phyloP scores from a whole-genome alignment of 2,888 invertebrate species.

The Tetragnatha montana region DNA sequence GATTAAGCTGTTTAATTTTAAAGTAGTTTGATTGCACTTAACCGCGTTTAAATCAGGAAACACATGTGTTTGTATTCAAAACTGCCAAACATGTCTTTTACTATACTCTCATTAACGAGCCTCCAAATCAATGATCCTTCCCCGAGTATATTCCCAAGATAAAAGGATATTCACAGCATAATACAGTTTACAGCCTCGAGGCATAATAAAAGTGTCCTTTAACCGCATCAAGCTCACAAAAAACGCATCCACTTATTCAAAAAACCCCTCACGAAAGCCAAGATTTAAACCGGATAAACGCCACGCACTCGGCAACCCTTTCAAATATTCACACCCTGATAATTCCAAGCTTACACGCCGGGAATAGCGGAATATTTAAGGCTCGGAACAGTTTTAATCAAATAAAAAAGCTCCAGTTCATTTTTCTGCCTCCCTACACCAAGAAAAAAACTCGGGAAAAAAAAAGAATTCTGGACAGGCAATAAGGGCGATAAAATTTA shows the following conservation, averaged over 20 bases:
- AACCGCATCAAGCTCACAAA: not conserved
- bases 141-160: no score
- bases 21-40: no score
- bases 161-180: no score
- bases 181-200: no score
- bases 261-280: not conserved
- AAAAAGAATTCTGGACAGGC: constrained; percentile 51
- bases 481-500: constrained; percentile 69
- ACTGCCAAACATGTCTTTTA: no score
- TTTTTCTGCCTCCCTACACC: not conserved
- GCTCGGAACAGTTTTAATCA: constrained; percentile 4
- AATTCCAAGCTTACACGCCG: not conserved
- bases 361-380: not conserved
- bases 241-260: not conserved
- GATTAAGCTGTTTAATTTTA: no score
- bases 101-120: no score
- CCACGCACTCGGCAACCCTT: not conserved
- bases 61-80: no score
- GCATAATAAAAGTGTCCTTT: not conserved
- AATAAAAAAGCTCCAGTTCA: constrained; percentile 6
- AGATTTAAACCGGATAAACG: not conserved
- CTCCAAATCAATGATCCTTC: no score
- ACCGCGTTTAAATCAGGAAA: no score
- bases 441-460: constrained; percentile 13
- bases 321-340: not conserved